These are phyloP conservation scores for Silurus lanzhouensis DNA, from an alignment of 2,797 vertebrate species.

Conservation along the genomic window DNA sequence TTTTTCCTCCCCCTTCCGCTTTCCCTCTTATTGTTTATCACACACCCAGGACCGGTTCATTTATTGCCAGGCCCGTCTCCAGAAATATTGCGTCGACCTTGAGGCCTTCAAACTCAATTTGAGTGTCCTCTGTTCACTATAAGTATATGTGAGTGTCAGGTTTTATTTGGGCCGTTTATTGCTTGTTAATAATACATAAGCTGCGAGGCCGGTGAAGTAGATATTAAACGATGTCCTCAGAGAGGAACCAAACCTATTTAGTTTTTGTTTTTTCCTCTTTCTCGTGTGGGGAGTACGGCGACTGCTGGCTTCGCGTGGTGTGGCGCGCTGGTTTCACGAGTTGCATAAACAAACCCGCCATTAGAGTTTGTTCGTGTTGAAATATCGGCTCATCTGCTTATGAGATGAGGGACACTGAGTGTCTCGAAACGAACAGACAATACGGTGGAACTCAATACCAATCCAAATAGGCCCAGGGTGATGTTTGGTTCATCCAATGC, in stretches of 20 bases:
- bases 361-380: neutral
- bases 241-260: constrained; percentile 52
- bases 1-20: constrained; percentile 27
- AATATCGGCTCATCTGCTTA: constrained; percentile 7
- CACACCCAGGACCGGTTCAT: constrained; percentile 29
- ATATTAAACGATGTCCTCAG: constrained; percentile 55
- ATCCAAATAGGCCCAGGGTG: neutral
- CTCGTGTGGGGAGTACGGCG: constrained; percentile 21
- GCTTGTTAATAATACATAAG: constrained; percentile 71
- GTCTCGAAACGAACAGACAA: neutral
- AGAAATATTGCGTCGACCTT: constrained; percentile 59
- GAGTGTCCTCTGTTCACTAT: constrained; percentile 59
- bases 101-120: constrained; percentile 59
- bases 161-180: constrained; percentile 70
- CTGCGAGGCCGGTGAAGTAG: constrained; percentile 49
- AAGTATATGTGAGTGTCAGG: constrained; percentile 66
- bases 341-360: neutral
- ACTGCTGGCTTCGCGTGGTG: neutral
- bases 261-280: constrained; percentile 19
- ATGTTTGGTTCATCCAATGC: neutral
- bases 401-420: neutral
- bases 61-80: constrained; percentile 38
- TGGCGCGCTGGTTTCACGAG: neutral
- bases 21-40: constrained; percentile 22
- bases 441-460: neutral